A percentile compares a stretch with the other conserved stretches of the same genome.
Evolutionary conservation across 2,113 vertebrate genomes (phyloP).

Genomic region (Hystrix cristata): DNA sequence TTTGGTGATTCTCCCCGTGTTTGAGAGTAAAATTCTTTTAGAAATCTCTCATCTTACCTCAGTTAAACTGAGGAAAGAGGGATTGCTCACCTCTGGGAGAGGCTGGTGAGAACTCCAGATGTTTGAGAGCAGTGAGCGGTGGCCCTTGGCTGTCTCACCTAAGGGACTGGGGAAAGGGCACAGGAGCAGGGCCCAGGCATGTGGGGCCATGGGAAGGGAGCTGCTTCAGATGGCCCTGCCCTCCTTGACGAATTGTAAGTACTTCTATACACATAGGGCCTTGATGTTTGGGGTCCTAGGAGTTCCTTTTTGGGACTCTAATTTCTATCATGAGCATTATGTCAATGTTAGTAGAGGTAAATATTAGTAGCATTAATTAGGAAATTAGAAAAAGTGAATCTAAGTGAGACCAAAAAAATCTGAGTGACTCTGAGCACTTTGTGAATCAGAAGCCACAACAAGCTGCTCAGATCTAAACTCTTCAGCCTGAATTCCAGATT

Average conservation of each 20-base stretch:
- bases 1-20: background rate
- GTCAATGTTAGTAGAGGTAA: background rate
- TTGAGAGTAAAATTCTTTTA: background rate
- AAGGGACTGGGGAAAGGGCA: background rate
- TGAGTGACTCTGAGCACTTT: background rate
- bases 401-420: background rate
- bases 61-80: background rate
- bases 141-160: background rate
- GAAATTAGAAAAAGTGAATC: background rate
- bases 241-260: no score
- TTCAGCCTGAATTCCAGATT: background rate
- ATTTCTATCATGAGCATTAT: background rate
- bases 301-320: background rate
- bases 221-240: background rate
- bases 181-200: no score
- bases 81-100: background rate
- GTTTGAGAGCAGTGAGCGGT: background rate
- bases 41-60: background rate
- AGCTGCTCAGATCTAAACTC: background rate
- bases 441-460: background rate
- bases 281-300: background rate
- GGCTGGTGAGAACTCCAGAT: background rate
- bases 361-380: background rate
- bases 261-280: background rate
- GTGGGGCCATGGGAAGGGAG: background rate